These are phyloP conservation scores for Meloe dianella DNA, from an alignment of 2,888 invertebrate species.

Conservation along the genomic window DNA sequence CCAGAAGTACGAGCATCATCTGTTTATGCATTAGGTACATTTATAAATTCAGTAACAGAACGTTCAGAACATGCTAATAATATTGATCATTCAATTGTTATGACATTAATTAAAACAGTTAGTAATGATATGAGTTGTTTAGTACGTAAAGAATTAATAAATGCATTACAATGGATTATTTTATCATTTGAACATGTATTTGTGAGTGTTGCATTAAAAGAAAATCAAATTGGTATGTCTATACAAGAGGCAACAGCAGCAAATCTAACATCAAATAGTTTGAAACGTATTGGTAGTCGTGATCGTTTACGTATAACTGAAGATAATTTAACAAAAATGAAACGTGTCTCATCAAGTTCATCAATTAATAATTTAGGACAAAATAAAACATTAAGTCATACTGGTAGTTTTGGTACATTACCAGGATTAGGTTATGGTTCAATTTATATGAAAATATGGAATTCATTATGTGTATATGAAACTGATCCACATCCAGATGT, in stretches of 20 bases:
- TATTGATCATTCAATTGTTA: conserved; percentile 91
- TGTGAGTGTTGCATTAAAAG: conserved; percentile 76
- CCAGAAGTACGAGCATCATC: conserved; percentile 95
- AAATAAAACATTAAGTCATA: conserved; percentile 42
- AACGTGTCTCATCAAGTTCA: conserved; percentile 73
- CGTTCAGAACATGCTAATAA: conserved; percentile 92
- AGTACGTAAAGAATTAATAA: conserved; percentile 86
- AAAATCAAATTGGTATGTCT: conserved; percentile 51
- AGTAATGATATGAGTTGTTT: conserved; percentile 82
- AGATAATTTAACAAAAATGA: conserved; percentile 57
- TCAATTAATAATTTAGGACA: conserved; percentile 67
- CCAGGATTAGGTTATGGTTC: conserved; percentile 69
- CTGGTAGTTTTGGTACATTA: conserved; percentile 59
- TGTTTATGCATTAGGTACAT: conserved; percentile 93
- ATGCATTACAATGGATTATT: conserved; percentile 86
- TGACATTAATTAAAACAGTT: conserved; percentile 80
- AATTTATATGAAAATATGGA: conserved; percentile 91
- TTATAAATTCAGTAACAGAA: conserved; percentile 82
- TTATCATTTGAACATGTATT: conserved; percentile 88
- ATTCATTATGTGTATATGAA: conserved; percentile 76
- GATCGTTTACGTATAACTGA: conserved; percentile 34
- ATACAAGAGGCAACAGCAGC: no score
- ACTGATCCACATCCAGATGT: conserved; percentile 90
- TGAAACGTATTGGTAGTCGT: conserved; percentile 52
- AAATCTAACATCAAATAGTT: conserved; percentile 45